These are phyloP conservation scores for Scelioninae gen. 2 DNA, from an alignment of 2,888 invertebrate species.

Conservation along the genomic window DNA sequence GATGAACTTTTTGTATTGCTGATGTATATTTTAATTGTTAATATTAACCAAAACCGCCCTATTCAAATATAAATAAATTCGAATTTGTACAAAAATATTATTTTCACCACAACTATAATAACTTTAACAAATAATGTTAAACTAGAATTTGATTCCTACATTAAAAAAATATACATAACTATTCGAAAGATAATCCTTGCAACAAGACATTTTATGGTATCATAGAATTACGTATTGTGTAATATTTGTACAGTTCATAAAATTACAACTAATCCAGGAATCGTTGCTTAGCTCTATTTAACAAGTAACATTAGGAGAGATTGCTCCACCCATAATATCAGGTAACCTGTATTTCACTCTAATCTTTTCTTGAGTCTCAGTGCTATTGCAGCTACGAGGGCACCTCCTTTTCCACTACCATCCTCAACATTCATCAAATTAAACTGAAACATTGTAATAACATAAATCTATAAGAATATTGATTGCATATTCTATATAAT, in stretches of 20 bases:
- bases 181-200: background rate
- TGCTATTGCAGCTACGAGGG: constrained; percentile 85
- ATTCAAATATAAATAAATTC: background rate
- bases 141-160: background rate
- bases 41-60: background rate
- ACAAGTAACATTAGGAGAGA: constrained; percentile 5
- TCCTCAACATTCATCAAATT: constrained; percentile 84
- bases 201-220: background rate
- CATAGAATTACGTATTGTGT: background rate
- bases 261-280: constrained; percentile 16
- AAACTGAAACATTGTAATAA: constrained; percentile 76
- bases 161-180: background rate
- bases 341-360: constrained; percentile 60
- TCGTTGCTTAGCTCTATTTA: constrained; percentile 6
- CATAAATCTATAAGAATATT: no score
- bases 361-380: constrained; percentile 76
- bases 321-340: constrained; percentile 5
- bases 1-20: no score
- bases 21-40: background rate
- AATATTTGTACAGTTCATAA: constrained; percentile 11
- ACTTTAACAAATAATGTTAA: background rate
- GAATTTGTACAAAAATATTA: no score
- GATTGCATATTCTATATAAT: no score
- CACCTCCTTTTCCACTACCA: constrained; percentile 89
- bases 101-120: background rate